These are phyloP conservation scores for Channallabes apus DNA, from an alignment of 2,797 vertebrate species.

Conservation along the genomic window DNA sequence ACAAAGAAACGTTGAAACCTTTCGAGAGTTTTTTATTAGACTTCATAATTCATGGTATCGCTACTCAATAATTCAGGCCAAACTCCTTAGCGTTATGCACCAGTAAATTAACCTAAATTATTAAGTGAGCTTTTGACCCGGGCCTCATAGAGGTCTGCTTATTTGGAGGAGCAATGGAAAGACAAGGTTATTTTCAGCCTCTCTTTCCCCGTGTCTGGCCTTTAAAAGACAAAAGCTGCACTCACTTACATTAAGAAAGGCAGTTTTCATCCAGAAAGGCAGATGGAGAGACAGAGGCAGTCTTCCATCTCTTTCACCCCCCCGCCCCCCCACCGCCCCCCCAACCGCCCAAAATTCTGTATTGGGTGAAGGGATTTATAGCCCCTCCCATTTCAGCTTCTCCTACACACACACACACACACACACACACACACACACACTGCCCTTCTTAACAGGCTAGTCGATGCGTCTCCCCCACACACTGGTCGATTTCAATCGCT, in stretches of 20 bases:
- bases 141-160: slow-evolving; percentile 21
- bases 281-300: slow-evolving; percentile 26
- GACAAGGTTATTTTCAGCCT: slow-evolving; percentile 18
- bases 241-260: slow-evolving; percentile 41
- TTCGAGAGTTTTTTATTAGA: slow-evolving; percentile 19
- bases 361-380: slow-evolving; percentile 26
- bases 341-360: not conserved
- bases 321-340: not conserved
- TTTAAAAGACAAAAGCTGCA: slow-evolving; percentile 37
- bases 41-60: slow-evolving; percentile 36
- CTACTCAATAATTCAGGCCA: slow-evolving; percentile 41
- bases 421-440: not conserved
- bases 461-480: slow-evolving; percentile 34
- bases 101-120: slow-evolving; percentile 48
- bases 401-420: not conserved
- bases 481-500: slow-evolving; percentile 37
- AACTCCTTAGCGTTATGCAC: slow-evolving; percentile 33
- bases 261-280: slow-evolving; percentile 28
- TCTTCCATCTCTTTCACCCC: not conserved
- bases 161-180: slow-evolving; percentile 28
- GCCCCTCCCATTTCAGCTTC: slow-evolving; percentile 13
- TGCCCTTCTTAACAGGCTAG: slow-evolving; percentile 27
- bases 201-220: slow-evolving; percentile 19
- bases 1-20: slow-evolving; percentile 13
- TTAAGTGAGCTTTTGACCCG: slow-evolving; percentile 23